Evolutionary conservation across 2,888 invertebrate species (phyloP).

Genomic region (Barypeithes pellucidus): DNA sequence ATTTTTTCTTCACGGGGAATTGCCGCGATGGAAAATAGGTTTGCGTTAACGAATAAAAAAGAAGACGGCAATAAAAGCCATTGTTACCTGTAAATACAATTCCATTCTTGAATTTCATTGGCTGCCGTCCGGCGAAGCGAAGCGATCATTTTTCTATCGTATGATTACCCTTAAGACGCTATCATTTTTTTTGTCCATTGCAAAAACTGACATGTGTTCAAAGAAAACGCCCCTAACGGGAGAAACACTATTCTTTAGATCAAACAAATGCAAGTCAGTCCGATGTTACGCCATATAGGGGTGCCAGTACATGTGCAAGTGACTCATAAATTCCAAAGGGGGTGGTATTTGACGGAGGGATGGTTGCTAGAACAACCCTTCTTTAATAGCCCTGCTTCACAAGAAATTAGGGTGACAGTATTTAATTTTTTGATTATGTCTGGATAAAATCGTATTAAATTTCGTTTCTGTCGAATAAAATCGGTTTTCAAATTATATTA

Average conservation of each 20-base stretch:
- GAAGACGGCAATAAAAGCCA: no score
- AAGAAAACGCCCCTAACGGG: slow-evolving; percentile 15
- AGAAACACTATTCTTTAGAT: slow-evolving; percentile 41
- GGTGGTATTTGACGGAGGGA: slow-evolving; percentile 36
- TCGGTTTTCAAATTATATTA: background rate
- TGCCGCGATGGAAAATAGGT: no score
- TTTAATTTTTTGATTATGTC: slow-evolving; percentile 39
- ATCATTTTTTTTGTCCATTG: no score
- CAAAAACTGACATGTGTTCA: slow-evolving; percentile 31
- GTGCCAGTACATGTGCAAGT: slow-evolving; percentile 25
- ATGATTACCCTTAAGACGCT: no score
- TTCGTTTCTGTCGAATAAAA: background rate
- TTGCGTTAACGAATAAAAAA: no score
- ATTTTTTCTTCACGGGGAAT: no score
- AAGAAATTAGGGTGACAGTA: slow-evolving; percentile 38
- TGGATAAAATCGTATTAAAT: slow-evolving; percentile 30
- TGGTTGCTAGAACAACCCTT: slow-evolving; percentile 26
- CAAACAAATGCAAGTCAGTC: slow-evolving; percentile 31
- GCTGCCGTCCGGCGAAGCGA: no score
- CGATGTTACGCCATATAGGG: slow-evolving; percentile 42
- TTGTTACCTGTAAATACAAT: no score
- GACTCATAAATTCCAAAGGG: slow-evolving; percentile 47
- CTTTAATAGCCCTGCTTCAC: slow-evolving; percentile 1
- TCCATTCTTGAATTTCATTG: no score
- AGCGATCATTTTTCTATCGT: no score